Evolutionary conservation across 2,797 vertebrate species (phyloP).

Genomic region (Xenopus petersii): DNA sequence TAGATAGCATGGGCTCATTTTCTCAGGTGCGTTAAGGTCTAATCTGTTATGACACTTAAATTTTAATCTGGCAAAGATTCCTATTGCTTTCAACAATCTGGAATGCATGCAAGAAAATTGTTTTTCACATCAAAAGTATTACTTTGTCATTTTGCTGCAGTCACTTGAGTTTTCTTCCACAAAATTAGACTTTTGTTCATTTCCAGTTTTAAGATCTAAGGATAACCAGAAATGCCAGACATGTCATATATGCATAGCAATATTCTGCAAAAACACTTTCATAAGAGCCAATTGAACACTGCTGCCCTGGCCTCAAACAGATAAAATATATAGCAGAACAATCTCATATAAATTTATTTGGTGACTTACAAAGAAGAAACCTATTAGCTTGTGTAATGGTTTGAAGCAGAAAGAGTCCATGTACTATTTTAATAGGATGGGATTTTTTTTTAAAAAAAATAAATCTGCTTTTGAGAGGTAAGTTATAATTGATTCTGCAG

Average conservation of each 20-base stretch:
- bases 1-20: slow-evolving; percentile 1
- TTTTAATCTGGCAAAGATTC: slow-evolving; percentile 32
- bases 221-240: neutral
- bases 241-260: slow-evolving; percentile 21
- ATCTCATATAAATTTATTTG: slow-evolving; percentile 34
- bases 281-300: slow-evolving; percentile 37
- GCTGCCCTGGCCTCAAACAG: slow-evolving; percentile 8
- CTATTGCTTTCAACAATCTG: slow-evolving; percentile 37
- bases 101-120: slow-evolving; percentile 16
- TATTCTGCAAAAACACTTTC: slow-evolving; percentile 29
- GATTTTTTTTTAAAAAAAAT: too few relatives aligned
- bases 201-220: slow-evolving; percentile 13
- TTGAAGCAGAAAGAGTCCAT: slow-evolving; percentile 19
- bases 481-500: slow-evolving; percentile 15
- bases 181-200: slow-evolving; percentile 3
- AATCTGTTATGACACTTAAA: slow-evolving; percentile 3
- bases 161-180: neutral
- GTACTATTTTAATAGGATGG: slow-evolving; percentile 15
- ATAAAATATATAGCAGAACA: slow-evolving; percentile 27
- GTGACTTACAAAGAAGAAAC: slow-evolving; percentile 25
- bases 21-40: slow-evolving; percentile 19
- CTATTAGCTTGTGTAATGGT: slow-evolving; percentile 40
- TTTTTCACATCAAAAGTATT: slow-evolving; percentile 5
- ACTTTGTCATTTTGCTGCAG: slow-evolving; percentile 29
- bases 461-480: neutral